Evolutionary conservation across 2,797 vertebrate genomes (phyloP).

Genomic region (Hippopotamyrus pictus): DNA sequence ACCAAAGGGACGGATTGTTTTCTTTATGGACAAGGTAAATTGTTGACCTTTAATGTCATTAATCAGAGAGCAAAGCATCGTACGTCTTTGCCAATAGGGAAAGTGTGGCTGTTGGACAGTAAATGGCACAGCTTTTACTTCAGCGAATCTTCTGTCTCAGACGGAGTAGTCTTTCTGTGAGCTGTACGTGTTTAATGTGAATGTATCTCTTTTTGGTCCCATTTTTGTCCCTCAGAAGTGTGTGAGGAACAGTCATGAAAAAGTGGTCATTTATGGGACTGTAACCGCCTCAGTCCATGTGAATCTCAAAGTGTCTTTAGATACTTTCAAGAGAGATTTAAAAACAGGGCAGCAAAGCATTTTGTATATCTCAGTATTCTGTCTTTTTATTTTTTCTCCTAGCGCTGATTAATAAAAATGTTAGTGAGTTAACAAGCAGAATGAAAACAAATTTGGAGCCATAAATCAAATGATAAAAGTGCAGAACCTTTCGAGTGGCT

Average conservation of each 20-base stretch:
- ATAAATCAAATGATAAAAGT: constrained; percentile 25
- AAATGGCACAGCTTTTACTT: not conserved
- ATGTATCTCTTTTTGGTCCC: not conserved
- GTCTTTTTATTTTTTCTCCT: not conserved
- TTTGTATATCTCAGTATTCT: not conserved
- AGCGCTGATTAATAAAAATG: constrained; percentile 6
- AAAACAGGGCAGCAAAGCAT: not conserved
- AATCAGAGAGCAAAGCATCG: not conserved
- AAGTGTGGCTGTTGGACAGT: not conserved
- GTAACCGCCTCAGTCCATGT: not conserved
- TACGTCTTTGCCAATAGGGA: not conserved
- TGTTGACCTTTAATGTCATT: not conserved
- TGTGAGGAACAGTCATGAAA: not conserved
- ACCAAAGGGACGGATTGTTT: constrained; percentile 6
- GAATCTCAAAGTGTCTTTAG: not conserved
- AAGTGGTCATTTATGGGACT: not conserved
- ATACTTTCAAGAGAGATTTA: not conserved
- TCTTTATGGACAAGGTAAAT: not conserved
- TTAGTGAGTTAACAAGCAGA: constrained; percentile 15
- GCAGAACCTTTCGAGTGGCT: constrained; percentile 12
- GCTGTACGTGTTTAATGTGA: not conserved
- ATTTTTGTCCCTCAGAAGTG: not conserved
- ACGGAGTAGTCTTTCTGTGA: not conserved
- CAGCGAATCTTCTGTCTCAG: not conserved
- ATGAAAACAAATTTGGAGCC: constrained; percentile 10